Conservation (phyloP, 2,888 invertebrate species). For the Parnassius orleans region DNA sequence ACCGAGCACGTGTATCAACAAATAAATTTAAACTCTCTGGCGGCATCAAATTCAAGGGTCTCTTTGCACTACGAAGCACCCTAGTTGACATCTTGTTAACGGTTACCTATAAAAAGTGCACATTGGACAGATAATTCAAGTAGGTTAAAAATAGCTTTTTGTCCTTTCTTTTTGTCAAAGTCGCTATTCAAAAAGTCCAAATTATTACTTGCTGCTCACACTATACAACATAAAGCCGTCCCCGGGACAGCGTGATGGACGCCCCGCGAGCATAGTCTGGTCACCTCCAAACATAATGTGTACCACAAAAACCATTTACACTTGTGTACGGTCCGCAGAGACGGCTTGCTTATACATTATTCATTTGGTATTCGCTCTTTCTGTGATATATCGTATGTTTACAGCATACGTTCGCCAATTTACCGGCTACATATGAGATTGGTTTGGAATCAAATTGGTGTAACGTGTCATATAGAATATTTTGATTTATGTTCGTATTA, state of each 20-base stretch:
- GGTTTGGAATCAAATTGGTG: neutral
- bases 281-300: conserved; percentile 61
- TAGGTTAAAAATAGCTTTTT: too few species aligned
- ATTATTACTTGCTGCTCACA: neutral
- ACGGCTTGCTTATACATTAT: conserved; percentile 5
- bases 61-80: too few species aligned
- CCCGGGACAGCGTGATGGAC: conserved; percentile 50
- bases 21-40: too few species aligned
- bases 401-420: conserved; percentile 18
- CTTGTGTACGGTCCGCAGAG: conserved; percentile 44
- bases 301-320: conserved; percentile 40
- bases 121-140: too few species aligned
- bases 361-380: neutral
- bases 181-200: neutral
- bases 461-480: neutral
- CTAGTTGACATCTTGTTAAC: too few species aligned
- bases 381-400: conserved; percentile 12
- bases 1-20: too few species aligned
- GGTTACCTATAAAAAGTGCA: too few species aligned
- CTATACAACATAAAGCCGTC: conserved; percentile 41
- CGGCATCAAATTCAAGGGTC: too few species aligned
- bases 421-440: neutral
- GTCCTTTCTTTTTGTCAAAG: too few species aligned
- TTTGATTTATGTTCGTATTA: neutral
- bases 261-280: conserved; percentile 51